A percentile compares a stretch with the other conserved stretches of the same genome.
These are phyloP conservation scores for Planococcus citri DNA, from an alignment of 1,140 invertebrate species.

Conservation along the genomic window DNA sequence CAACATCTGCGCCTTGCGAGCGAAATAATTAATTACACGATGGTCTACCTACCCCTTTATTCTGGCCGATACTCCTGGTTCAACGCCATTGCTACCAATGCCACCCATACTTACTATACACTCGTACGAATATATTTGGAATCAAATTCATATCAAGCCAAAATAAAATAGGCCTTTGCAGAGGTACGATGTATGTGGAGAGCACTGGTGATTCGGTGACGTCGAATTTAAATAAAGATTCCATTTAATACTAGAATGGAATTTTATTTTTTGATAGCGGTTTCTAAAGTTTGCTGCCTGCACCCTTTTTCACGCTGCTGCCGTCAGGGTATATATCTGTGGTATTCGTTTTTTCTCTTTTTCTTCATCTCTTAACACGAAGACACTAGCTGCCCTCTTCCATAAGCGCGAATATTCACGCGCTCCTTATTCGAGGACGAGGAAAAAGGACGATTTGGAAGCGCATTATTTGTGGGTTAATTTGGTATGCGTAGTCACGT, in stretches of 20 bases:
- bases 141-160: conserved; percentile 2
- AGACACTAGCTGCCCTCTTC: background rate
- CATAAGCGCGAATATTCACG: background rate
- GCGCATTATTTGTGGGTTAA: background rate
- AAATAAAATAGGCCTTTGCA: no score
- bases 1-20: background rate
- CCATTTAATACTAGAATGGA: background rate
- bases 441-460: no score
- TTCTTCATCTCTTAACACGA: background rate
- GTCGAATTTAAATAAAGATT: conserved; percentile 4
- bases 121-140: background rate
- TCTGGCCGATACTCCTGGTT: no score
- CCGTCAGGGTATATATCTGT: no score
- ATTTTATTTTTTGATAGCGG: background rate
- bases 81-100: no score
- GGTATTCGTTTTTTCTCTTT: background rate
- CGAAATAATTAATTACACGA: background rate
- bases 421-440: background rate
- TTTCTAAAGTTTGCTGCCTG: no score
- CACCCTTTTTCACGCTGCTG: no score
- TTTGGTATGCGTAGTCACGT: conserved; percentile 1
- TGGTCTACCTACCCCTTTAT: background rate
- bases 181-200: no score
- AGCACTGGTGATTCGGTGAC: no score
- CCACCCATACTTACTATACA: no score